These are phyloP conservation scores for Allacma fusca DNA, from an alignment of 2,888 invertebrate species.

Conservation along the genomic window DNA sequence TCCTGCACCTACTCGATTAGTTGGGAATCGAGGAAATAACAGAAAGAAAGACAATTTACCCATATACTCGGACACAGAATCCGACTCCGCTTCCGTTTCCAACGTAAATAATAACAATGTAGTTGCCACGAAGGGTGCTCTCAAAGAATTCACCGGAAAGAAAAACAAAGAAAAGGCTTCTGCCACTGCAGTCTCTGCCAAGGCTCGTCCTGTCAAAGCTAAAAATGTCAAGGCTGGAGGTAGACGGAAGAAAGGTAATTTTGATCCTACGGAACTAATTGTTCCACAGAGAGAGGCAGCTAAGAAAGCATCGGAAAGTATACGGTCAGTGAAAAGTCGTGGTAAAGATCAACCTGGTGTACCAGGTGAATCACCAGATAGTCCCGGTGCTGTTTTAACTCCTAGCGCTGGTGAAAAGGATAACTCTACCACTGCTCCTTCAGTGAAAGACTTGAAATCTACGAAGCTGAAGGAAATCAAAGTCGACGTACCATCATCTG, in stretches of 20 bases:
- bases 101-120: conserved; percentile 36
- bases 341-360: conserved; percentile 61
- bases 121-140: conserved; percentile 48
- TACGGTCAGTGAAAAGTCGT: conserved; percentile 73
- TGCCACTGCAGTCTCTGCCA: conserved; percentile 19
- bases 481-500: background rate
- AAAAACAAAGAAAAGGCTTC: conserved; percentile 40
- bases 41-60: conserved; percentile 47
- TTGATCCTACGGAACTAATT: conserved; percentile 77
- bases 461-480: conserved; percentile 10
- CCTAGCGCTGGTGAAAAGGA: conserved; percentile 25
- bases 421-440: background rate
- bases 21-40: conserved; percentile 27
- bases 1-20: conserved; percentile 14
- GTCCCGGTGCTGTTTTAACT: conserved; percentile 19
- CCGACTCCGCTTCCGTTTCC: conserved; percentile 66
- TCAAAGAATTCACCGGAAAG: conserved; percentile 52
- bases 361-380: conserved; percentile 61
- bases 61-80: conserved; percentile 83
- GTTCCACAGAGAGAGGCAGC: conserved; percentile 91
- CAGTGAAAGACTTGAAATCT: conserved; percentile 19
- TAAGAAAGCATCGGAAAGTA: conserved; percentile 88
- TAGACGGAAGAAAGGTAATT: conserved; percentile 64
- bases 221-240: conserved; percentile 62
- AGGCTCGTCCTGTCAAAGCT: conserved; percentile 36